Conservation (phyloP, 2,797 vertebrate genomes). For the Tenualosa thibaudeaui region DNA sequence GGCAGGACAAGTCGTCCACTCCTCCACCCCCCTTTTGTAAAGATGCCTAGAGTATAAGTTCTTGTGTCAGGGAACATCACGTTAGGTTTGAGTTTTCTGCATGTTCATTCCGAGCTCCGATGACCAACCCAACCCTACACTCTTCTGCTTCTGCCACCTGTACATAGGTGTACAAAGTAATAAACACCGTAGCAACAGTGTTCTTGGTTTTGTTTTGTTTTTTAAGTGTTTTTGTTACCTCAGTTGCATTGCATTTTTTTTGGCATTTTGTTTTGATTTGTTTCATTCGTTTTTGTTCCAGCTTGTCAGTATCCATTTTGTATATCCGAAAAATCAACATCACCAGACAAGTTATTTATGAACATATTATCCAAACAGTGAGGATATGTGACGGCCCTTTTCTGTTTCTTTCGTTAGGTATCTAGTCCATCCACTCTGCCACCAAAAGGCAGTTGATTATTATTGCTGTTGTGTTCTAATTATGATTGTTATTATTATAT, state of each 20-base stretch:
- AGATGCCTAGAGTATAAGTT: constrained; percentile 10
- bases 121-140: constrained; percentile 18
- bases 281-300: constrained; percentile 12
- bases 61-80: constrained; percentile 20
- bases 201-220: constrained; percentile 43
- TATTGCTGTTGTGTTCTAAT: constrained; percentile 74
- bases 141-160: constrained; percentile 51
- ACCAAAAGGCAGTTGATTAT: constrained; percentile 70
- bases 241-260: constrained; percentile 56
- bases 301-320: constrained; percentile 68
- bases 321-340: constrained; percentile 63
- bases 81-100: background rate
- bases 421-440: constrained; percentile 57
- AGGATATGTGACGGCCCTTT: constrained; percentile 66
- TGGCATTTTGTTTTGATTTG: constrained; percentile 23
- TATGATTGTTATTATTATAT: constrained; percentile 65
- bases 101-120: constrained; percentile 10
- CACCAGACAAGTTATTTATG: constrained; percentile 84
- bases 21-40: too few relatives aligned
- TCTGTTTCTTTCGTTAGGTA: constrained; percentile 63
- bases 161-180: constrained; percentile 63
- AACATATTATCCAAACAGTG: constrained; percentile 73
- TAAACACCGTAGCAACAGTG: constrained; percentile 44
- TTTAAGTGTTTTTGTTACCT: constrained; percentile 78
- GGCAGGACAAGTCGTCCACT: background rate